These are phyloP conservation scores for Hypomecis punctinalis DNA, from an alignment of 2,888 invertebrate genomes.

Conservation along the genomic window DNA sequence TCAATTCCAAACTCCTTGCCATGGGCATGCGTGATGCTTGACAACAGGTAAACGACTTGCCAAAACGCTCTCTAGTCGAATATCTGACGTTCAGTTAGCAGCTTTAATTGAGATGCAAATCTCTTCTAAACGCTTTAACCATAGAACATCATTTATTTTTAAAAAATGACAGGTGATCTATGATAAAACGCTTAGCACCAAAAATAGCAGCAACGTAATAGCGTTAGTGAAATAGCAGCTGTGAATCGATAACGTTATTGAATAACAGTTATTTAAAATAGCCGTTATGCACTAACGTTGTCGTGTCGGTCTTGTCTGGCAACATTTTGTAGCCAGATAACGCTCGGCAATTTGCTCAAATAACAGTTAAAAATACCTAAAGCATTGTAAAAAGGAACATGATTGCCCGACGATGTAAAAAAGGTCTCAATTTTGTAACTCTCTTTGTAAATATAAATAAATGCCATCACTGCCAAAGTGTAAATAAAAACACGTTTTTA, in stretches of 20 bases:
- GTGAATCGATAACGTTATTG: slow-evolving; percentile 39
- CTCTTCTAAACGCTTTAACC: background rate
- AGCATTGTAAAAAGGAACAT: slow-evolving; percentile 55
- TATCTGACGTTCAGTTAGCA: background rate
- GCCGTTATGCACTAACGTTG: slow-evolving; percentile 40
- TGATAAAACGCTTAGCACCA: background rate
- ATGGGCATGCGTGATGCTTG: background rate
- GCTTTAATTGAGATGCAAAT: background rate
- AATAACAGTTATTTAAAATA: slow-evolving; percentile 16
- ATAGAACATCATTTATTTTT: background rate
- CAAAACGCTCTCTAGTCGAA: too few relatives aligned
- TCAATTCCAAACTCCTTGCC: background rate
- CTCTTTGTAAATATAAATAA: slow-evolving; percentile 80
- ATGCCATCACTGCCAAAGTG: slow-evolving; percentile 85
- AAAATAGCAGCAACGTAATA: slow-evolving; percentile 16
- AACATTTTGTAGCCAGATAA: slow-evolving; percentile 50
- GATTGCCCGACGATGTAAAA: slow-evolving; percentile 60
- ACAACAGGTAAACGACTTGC: too few relatives aligned
- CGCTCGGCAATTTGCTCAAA: slow-evolving; percentile 50
- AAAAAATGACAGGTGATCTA: background rate
- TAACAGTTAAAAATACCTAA: slow-evolving; percentile 33
- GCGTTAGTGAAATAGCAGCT: slow-evolving; percentile 24
- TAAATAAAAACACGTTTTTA: slow-evolving; percentile 78
- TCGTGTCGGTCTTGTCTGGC: slow-evolving; percentile 50
- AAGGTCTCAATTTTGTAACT: slow-evolving; percentile 81